These are phyloP conservation scores for Climacteris rufus DNA, from an alignment of 2,113 vertebrate genomes.

Conservation along the genomic window DNA sequence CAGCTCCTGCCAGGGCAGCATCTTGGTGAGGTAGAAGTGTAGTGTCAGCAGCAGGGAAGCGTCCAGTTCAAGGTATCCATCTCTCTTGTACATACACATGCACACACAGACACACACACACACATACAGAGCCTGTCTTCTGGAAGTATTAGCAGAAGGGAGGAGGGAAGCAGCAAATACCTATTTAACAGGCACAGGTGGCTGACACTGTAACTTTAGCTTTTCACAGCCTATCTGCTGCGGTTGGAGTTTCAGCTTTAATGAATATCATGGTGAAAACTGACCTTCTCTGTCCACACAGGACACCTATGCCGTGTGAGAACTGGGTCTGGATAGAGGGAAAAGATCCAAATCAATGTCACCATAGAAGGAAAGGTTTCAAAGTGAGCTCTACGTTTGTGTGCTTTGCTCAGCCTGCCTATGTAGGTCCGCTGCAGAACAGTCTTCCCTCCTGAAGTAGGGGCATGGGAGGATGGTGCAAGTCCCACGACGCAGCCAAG, in stretches of 20 bases:
- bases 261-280: background rate
- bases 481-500: background rate
- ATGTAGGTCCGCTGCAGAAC: background rate
- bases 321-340: background rate
- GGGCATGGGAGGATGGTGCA: accelerated
- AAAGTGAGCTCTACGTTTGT: background rate
- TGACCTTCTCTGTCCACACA: background rate
- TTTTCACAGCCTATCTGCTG: background rate
- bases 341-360: background rate
- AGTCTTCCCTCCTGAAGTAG: background rate
- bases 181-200: background rate
- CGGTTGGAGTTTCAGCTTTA: background rate
- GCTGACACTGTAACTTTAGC: background rate
- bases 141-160: background rate
- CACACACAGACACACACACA: background rate
- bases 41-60: slow-evolving; percentile 44
- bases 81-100: background rate
- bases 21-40: slow-evolving; percentile 17
- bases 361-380: background rate
- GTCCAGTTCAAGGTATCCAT: background rate
- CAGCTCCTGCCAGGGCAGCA: slow-evolving; percentile 42
- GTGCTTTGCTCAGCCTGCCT: background rate
- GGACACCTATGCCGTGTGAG: background rate
- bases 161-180: background rate
- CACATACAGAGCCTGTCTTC: background rate